Percentiles rank a stretch among this genome's conserved stretches.
Conservation (phyloP, 2,888 invertebrate genomes). For the Formica aserva region DNA sequence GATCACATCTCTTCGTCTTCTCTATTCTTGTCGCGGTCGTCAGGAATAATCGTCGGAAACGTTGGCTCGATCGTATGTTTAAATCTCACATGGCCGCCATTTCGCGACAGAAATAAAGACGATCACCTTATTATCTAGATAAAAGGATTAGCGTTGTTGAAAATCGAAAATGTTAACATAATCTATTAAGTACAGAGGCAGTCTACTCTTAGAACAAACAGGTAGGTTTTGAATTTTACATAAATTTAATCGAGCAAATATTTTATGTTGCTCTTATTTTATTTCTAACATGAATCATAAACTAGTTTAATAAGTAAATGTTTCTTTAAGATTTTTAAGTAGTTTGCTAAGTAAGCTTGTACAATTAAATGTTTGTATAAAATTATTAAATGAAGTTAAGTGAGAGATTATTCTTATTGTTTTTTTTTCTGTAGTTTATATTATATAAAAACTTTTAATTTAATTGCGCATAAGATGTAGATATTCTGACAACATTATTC, state of each 20-base stretch:
- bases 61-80: neutral
- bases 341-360: neutral
- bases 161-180: neutral
- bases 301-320: slow-evolving; percentile 8
- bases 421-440: neutral
- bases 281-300: slow-evolving; percentile 1
- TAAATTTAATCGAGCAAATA: slow-evolving; percentile 9
- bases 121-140: neutral
- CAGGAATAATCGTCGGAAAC: neutral
- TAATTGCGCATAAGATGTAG: neutral
- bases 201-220: neutral
- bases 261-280: slow-evolving; percentile 4
- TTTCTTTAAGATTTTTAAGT: slow-evolving; percentile 12
- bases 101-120: neutral
- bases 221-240: neutral
- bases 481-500: neutral
- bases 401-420: neutral
- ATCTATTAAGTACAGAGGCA: neutral
- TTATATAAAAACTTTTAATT: neutral
- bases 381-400: slow-evolving; percentile 12
- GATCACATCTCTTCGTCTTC: slow-evolving; percentile 39
- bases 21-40: neutral
- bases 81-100: neutral
- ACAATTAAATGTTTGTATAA: neutral
- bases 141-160: neutral